Percentiles rank a stretch among this genome's conserved stretches.
Conservation (phyloP, 1,140 invertebrate genomes). For the Atta texana region DNA sequence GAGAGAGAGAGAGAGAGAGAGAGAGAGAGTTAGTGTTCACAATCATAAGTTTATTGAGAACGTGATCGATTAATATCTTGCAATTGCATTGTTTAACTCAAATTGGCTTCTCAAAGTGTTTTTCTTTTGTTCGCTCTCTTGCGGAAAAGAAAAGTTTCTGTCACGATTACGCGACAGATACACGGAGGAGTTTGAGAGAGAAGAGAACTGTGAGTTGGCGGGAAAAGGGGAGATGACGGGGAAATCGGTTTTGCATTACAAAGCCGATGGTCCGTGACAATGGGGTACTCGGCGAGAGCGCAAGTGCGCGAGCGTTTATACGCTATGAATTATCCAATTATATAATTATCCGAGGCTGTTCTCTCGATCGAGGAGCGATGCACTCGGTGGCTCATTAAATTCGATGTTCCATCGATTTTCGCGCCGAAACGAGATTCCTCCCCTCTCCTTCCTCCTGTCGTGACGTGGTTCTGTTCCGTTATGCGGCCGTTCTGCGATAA, state of each 20-base stretch:
- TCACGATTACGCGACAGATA: conserved; percentile 43
- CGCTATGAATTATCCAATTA: conserved; percentile 74
- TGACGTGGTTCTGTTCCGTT: neutral
- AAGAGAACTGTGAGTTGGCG: neutral
- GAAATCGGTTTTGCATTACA: conserved; percentile 74
- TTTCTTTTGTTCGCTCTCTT: conserved; percentile 7
- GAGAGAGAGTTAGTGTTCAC: conserved; percentile 3
- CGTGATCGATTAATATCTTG: conserved; percentile 51
- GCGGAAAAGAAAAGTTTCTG: conserved; percentile 35
- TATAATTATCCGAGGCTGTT: conserved; percentile 51
- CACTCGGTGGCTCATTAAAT: conserved; percentile 40
- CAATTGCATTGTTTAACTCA: conserved; percentile 38
- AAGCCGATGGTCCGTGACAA: conserved; percentile 71
- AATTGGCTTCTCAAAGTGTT: neutral
- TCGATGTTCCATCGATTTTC: conserved; percentile 23
- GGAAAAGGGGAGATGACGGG: neutral
- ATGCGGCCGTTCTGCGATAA: neutral
- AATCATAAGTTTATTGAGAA: conserved; percentile 22
- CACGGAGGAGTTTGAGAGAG: neutral
- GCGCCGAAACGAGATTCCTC: neutral
- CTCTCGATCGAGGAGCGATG: conserved; percentile 36
- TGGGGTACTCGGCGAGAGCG: conserved; percentile 53
- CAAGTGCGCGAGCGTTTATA: conserved; percentile 65
- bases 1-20: neutral
- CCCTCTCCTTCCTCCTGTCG: neutral